A percentile compares a stretch with the other conserved stretches of the same genome.
phyloP scores from a whole-genome alignment of 2,113 vertebrate genomes.

The Scopus umbretta region DNA sequence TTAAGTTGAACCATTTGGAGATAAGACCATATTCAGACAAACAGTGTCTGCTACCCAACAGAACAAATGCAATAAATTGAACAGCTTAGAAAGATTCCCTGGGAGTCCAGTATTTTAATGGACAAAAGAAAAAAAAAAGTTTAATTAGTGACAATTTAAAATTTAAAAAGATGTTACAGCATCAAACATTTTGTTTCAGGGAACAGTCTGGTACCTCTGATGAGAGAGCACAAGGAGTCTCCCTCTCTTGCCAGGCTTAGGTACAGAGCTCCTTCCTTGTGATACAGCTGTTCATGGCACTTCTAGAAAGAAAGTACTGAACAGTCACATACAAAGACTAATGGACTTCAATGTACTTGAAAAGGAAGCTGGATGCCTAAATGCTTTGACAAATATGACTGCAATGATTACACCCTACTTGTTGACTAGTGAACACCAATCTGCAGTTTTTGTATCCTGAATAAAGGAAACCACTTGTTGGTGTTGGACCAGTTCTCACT shows the following conservation, averaged over 20 bases:
- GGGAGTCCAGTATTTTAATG: not conserved
- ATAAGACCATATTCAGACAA: not conserved
- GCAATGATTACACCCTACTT: accelerated
- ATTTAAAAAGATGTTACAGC: not conserved
- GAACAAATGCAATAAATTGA: not conserved
- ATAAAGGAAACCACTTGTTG: not conserved
- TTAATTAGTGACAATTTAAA: not conserved
- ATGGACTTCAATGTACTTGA: not conserved
- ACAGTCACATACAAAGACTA: not conserved
- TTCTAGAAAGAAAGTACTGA: not conserved
- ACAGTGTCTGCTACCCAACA: accelerated
- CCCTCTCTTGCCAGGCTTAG: not conserved
- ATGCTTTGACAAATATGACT: not conserved
- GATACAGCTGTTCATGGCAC: not conserved
- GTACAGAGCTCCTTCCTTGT: not conserved
- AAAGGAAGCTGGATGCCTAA: not conserved
- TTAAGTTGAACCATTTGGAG: not conserved
- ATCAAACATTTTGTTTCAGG: not conserved
- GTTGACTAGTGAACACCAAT: not conserved
- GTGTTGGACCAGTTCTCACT: not conserved
- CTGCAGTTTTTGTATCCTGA: not conserved
- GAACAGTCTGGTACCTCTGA: not conserved
- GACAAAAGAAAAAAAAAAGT: not conserved
- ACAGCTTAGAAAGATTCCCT: not conserved
- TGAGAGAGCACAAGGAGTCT: not conserved